Percentiles rank a stretch among this genome's conserved stretches.
Evolutionary conservation across 2,888 invertebrate genomes (phyloP).

Genomic region (Platycnemis pennipes): DNA sequence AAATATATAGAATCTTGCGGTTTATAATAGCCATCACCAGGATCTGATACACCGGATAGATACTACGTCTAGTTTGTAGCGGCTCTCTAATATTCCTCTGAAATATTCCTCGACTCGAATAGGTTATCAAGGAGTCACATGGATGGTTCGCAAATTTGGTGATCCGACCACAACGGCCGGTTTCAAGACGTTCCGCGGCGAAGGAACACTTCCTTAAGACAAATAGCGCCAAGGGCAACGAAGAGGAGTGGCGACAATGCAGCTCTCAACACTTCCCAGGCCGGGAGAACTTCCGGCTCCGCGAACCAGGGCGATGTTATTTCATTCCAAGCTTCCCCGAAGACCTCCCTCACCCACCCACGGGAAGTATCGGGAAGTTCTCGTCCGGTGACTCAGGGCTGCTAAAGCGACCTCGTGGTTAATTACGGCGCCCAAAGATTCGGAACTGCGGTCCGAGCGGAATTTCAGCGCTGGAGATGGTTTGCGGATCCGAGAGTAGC

Average conservation of each 20-base stretch:
- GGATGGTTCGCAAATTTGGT: too few relatives aligned
- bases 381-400: not conserved
- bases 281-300: not conserved
- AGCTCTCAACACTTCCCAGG: not conserved
- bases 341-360: not conserved
- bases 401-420: not conserved
- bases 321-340: not conserved
- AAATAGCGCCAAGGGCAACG: not conserved
- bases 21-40: too few relatives aligned
- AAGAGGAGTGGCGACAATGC: not conserved
- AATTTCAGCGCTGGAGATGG: not conserved
- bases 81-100: too few relatives aligned
- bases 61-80: too few relatives aligned
- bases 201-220: not conserved
- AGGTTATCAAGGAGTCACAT: too few relatives aligned
- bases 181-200: too few relatives aligned
- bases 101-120: too few relatives aligned
- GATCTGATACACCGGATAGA: too few relatives aligned
- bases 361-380: not conserved
- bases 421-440: not conserved
- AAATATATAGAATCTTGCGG: too few relatives aligned
- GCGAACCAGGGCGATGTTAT: not conserved
- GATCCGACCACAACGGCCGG: too few relatives aligned
- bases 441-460: not conserved
- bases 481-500: not conserved